These are phyloP conservation scores for Macrobrachium nipponense DNA, from an alignment of 1,140 invertebrate genomes.

Conservation along the genomic window DNA sequence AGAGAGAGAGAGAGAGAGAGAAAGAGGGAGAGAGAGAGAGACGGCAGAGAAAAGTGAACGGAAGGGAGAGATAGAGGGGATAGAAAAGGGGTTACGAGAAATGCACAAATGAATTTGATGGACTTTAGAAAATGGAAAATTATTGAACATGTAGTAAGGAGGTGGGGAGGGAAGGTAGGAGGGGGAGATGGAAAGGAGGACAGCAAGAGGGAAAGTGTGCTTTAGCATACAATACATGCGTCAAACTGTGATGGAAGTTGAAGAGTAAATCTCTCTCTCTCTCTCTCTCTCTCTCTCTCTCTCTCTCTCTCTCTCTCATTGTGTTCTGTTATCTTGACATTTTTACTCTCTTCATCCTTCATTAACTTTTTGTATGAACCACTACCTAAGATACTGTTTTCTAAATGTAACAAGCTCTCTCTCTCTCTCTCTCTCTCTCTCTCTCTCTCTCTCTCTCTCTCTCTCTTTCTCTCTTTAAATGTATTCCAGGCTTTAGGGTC, in stretches of 20 bases:
- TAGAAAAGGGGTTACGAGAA: neutral
- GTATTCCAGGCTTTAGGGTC: no score
- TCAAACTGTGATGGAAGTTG: no score
- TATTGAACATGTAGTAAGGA: conserved; percentile 5
- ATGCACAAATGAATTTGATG: neutral
- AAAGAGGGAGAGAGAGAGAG: neutral
- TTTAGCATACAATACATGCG: neutral
- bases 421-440: neutral
- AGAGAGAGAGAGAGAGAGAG: conserved; percentile 1
- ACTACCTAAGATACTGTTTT: no score
- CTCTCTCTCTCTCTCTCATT: neutral
- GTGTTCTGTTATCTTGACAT: neutral
- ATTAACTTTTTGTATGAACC: neutral
- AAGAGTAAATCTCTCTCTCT: neutral
- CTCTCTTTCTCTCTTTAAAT: neutral
- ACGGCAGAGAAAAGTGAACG: neutral
- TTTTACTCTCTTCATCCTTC: neutral
- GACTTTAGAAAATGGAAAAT: neutral
- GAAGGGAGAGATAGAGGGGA: neutral
- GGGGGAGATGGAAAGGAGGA: no score
- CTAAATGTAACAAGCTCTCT: neutral
- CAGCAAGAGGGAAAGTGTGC: neutral
- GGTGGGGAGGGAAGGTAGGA: neutral
- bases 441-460: neutral
- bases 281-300: neutral